Evolutionary conservation across 2,888 invertebrate genomes (phyloP).

Genomic region (Hypselothyrea guttata): DNA sequence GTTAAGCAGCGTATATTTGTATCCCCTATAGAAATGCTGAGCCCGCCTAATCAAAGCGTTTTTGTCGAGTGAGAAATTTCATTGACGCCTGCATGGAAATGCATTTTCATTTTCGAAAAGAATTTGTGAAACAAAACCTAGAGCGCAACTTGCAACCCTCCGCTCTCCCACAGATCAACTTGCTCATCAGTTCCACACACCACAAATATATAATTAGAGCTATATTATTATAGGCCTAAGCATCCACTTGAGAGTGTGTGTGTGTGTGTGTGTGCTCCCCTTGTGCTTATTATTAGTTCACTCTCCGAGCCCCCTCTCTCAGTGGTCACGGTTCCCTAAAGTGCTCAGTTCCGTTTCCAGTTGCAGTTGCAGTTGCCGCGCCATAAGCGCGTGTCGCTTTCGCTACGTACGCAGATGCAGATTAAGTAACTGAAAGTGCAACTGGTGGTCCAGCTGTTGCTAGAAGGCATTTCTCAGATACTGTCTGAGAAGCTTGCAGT

Average conservation of each 20-base stretch:
- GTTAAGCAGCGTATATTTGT: slow-evolving; percentile 19
- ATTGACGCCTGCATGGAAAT: slow-evolving; percentile 54
- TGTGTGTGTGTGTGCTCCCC: slow-evolving; percentile 51
- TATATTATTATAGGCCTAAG: slow-evolving; percentile 23
- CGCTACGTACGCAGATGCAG: slow-evolving; percentile 14
- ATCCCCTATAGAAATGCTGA: slow-evolving; percentile 4
- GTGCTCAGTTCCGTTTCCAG: slow-evolving; percentile 71
- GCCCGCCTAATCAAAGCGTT: slow-evolving; percentile 48
- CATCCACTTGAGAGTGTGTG: no score
- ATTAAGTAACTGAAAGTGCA: slow-evolving; percentile 47
- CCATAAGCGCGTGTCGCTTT: slow-evolving; percentile 22
- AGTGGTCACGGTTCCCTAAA: slow-evolving; percentile 44
- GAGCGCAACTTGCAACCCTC: not conserved
- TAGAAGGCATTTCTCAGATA: slow-evolving; percentile 63
- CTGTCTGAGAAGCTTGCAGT: slow-evolving; percentile 37
- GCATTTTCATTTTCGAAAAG: slow-evolving; percentile 46
- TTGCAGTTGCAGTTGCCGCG: slow-evolving; percentile 4
- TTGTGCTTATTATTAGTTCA: slow-evolving; percentile 61
- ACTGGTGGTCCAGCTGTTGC: slow-evolving; percentile 40
- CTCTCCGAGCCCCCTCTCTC: not conserved
- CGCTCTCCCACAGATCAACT: slow-evolving; percentile 29
- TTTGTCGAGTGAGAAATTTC: slow-evolving; percentile 59
- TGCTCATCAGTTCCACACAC: slow-evolving; percentile 50
- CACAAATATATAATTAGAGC: slow-evolving; percentile 45
- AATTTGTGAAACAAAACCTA: slow-evolving; percentile 12